A percentile compares a stretch with the other conserved stretches of the same genome.
phyloP scores from a whole-genome alignment of 2,113 vertebrate genomes.

The Zeus faber region DNA sequence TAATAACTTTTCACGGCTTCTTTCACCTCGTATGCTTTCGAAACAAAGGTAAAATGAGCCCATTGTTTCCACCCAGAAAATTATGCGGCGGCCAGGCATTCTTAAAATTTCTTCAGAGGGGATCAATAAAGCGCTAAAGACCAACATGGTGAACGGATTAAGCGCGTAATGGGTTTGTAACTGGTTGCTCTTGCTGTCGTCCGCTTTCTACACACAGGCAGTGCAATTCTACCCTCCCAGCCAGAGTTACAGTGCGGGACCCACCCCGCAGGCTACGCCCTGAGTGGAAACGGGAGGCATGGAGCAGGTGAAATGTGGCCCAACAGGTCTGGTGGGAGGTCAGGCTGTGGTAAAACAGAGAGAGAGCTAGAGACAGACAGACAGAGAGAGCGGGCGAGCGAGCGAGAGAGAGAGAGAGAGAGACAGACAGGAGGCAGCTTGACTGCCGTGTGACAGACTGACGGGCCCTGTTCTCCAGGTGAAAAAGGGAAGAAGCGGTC shows the following conservation, averaged over 20 bases:
- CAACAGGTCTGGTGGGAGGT: constrained; percentile 69
- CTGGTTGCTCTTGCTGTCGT: not conserved
- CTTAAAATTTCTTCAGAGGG: too few species aligned
- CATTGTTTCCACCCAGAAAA: too few species aligned
- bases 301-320: constrained; percentile 68
- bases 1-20: too few species aligned
- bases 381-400: constrained; percentile 5
- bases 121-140: too few species aligned
- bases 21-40: too few species aligned
- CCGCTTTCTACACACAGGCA: constrained; percentile 26
- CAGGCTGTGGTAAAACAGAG: constrained; percentile 19
- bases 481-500: constrained; percentile 23
- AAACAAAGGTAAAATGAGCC: too few species aligned
- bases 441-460: not conserved
- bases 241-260: too few species aligned
- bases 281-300: constrained; percentile 13
- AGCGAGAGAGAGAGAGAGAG: constrained; percentile 15
- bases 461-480: constrained; percentile 45
- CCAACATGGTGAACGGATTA: too few species aligned
- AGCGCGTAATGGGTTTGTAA: too few species aligned
- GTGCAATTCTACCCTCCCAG: too few species aligned
- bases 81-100: too few species aligned
- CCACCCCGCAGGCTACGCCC: constrained; percentile 26
- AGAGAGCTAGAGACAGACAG: constrained; percentile 35
- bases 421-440: not conserved